Evolutionary conservation across 2,113 vertebrate species (phyloP), one percentile per base, ranked within the genome.

Genomic region (Vanacampus margaritifer): DNA sequence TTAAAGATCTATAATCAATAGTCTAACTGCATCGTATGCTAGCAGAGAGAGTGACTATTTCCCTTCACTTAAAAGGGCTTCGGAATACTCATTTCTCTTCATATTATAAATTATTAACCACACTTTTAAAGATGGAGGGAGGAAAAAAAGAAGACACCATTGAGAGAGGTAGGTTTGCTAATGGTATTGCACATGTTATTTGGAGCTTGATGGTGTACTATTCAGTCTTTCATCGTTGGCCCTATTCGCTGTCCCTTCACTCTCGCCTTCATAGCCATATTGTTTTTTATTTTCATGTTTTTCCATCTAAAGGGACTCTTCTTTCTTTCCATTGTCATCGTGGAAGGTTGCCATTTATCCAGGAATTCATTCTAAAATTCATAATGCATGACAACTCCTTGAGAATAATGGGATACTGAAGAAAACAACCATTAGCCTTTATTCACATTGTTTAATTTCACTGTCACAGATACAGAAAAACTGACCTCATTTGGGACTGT

Each of bases 1-100:
- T 84, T 79, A 85, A 83, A 78, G 72, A 79, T 75, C 60, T 62
- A 76, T 79, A 83, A 84, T 90, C 87, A 86, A 88, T 82, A 82
- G 78, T 74, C 67, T 62, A 63, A 83, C 41, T 73, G 72, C 74
- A 71, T 74, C 41, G 62, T 43, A 48, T 37, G 68, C 71, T 67
- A 75, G 26, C 24, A 64, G 72, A n/a, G 17, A 64, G 64, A 66
- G 75, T 65, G 45, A 69, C 71, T 59, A 51, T 64, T 78, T 64
- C 70, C 48, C 37, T 70, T 64, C 69, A 75, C 67, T 77, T 76
- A 65, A 41, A 43, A 83, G 68, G 32, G 53, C 26, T 79, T 76
- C 67, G 65, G 69, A 79, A 79, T 64, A 65, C 16, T 54, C 32
- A 21, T 64, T 78, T 67, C 53, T 78, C 75, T 75, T 67, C 50